phyloP scores from a whole-genome alignment of 1,140 invertebrate species.

The Drosophila cardini region DNA sequence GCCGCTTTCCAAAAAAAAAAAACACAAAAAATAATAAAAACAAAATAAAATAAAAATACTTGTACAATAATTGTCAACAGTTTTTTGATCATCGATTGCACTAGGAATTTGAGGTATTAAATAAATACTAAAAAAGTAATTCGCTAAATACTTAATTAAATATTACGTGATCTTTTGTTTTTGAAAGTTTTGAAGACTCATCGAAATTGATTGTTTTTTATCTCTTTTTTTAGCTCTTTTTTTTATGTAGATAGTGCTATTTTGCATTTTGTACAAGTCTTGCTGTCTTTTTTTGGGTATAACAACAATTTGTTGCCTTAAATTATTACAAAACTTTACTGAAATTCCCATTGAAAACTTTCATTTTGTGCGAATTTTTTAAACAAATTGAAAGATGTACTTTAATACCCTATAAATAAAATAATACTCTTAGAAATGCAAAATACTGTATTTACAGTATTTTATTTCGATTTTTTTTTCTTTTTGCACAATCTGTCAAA shows the following conservation, averaged over 20 bases:
- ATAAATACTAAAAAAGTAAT: slow-evolving; percentile 14
- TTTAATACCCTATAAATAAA: not conserved
- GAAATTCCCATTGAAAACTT: slow-evolving; percentile 37
- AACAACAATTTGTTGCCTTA: slow-evolving; percentile 5
- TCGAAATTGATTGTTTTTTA: not conserved
- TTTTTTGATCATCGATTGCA: slow-evolving; percentile 22
- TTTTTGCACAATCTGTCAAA: slow-evolving; percentile 30
- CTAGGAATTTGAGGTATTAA: slow-evolving; percentile 7
- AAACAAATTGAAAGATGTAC: too few species aligned
- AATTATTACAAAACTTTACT: slow-evolving; percentile 1
- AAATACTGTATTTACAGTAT: not conserved
- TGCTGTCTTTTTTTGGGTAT: slow-evolving; percentile 10
- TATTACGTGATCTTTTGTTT: slow-evolving; percentile 43
- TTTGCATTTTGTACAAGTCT: slow-evolving; percentile 16
- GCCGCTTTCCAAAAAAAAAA: slow-evolving; percentile 35
- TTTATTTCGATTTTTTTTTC: not conserved
- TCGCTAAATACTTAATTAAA: slow-evolving; percentile 14
- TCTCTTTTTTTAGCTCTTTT: slow-evolving; percentile 1
- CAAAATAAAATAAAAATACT: slow-evolving; percentile 2
- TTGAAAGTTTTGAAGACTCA: slow-evolving; percentile 2
- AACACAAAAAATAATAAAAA: not conserved
- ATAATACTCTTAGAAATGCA: not conserved
- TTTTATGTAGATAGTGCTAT: slow-evolving; percentile 1
- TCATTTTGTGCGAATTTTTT: slow-evolving; percentile 10
- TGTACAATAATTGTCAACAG: slow-evolving; percentile 45